Evolutionary conservation across 2,888 invertebrate species (phyloP).

Genomic region (Siphonodentalium dalli): DNA sequence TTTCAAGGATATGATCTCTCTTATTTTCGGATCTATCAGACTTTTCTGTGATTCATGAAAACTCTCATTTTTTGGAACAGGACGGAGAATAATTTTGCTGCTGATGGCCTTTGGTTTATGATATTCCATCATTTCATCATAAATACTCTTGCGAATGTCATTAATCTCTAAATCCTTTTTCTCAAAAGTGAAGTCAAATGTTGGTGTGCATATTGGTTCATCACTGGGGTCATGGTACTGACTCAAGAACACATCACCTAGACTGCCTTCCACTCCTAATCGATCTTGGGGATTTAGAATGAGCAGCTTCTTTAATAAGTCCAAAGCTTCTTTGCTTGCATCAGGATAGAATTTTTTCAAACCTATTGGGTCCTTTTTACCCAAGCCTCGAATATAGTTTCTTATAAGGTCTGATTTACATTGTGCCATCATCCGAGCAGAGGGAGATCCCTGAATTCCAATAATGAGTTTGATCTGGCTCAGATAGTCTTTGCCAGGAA

Average conservation of each 20-base stretch:
- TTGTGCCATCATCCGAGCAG: conserved; percentile 50
- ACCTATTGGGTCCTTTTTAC: conserved; percentile 53
- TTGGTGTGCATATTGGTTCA: conserved; percentile 63
- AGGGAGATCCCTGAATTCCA: conserved; percentile 65
- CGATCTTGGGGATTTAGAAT: conserved; percentile 64
- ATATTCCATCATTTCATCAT: conserved; percentile 61
- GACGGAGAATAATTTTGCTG: conserved; percentile 48
- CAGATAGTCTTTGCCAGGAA: conserved; percentile 63
- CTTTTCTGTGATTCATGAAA: not conserved
- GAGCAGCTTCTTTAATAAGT: conserved; percentile 60
- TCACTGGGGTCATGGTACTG: conserved; percentile 66
- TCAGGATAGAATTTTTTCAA: conserved; percentile 63
- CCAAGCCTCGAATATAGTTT: conserved; percentile 44
- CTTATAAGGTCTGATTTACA: conserved; percentile 62
- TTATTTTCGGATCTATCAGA: not conserved
- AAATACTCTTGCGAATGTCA: conserved; percentile 56
- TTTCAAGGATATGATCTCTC: conserved; percentile 34
- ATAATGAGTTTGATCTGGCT: conserved; percentile 66
- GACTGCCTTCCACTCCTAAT: conserved; percentile 64
- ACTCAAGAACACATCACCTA: conserved; percentile 65
- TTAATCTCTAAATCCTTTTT: conserved; percentile 54
- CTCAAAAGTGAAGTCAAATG: conserved; percentile 63
- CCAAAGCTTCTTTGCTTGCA: conserved; percentile 63
- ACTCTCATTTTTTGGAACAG: conserved; percentile 41
- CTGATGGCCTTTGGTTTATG: conserved; percentile 47